Evolutionary conservation across 2,888 invertebrate genomes (phyloP).

Genomic region (Drosophila multiciliata): DNA sequence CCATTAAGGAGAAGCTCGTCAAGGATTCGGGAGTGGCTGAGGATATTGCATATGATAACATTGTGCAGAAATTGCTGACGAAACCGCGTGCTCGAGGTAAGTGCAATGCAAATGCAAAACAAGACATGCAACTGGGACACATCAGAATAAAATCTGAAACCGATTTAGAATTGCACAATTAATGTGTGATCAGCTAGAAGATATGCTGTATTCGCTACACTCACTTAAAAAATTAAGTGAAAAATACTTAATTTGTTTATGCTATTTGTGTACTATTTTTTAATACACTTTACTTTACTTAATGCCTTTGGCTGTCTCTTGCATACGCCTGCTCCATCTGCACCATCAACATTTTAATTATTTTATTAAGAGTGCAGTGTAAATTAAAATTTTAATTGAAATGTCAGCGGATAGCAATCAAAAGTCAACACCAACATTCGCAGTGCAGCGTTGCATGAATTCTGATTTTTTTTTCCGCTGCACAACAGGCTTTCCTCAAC

Average conservation of each 20-base stretch:
- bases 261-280: neutral
- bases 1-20: constrained; percentile 96
- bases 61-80: constrained; percentile 93
- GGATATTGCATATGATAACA: constrained; percentile 94
- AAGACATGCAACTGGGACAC: constrained; percentile 8
- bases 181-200: neutral
- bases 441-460: neutral
- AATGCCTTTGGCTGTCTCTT: neutral
- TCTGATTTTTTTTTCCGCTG: constrained; percentile 10
- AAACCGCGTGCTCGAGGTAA: constrained; percentile 96
- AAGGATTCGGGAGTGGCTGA: constrained; percentile 98
- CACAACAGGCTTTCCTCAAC: constrained; percentile 13
- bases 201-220: neutral
- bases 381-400: constrained; percentile 48
- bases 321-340: neutral
- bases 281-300: neutral
- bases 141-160: constrained; percentile 4
- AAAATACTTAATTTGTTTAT: neutral
- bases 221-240: neutral
- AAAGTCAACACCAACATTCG: constrained; percentile 5
- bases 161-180: no score
- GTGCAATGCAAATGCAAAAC: constrained; percentile 62
- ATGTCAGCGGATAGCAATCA: constrained; percentile 41
- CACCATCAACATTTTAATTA: neutral
- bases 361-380: neutral